Evolutionary conservation across 1,140 invertebrate genomes (phyloP), one percentile per base, ranked within the genome.

Genomic region (Lepidurus packardi): DNA sequence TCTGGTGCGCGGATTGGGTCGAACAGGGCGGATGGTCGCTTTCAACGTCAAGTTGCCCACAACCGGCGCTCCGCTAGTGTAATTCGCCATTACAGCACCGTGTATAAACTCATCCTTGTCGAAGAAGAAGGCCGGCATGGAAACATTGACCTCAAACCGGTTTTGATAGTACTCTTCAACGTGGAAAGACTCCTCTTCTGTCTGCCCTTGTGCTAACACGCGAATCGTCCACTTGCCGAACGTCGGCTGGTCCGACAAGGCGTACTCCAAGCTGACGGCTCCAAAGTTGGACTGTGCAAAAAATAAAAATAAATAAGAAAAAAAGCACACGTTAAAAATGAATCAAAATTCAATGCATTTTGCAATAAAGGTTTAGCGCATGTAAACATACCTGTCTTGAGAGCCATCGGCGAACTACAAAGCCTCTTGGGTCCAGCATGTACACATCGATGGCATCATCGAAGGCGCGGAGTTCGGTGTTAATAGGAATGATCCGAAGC

Each of bases 91-190:
- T 5, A 98, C 89, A 0, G 91, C 89, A 0, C 96, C 96, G 82
- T 90, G 87, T 80, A 98, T 90, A 82, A 88, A 94, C 5, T 87
- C 89, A 81, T 95, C 93, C 16, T 91, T 92, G 80, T 93, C 92
- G 83, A 96, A 92, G 84, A 98, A 93, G 83, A 96, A 97, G 1
- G 94, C 92, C 0, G 95, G 93, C 90, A 97, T 95, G 0, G 94
- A 97, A 0, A 98, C 94, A 85, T 98, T 98, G 0, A 98, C 95
- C 86, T 95, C 93, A 82, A 93, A 95, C 79, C 93, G 87, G 0
- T 93, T 94, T 84, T 96, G 94, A 87, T 97, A 97, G 85, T 96
- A 98, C 86, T 98, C 95, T 85, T 98, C 94, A 0, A 98, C 94
- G 5, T 90, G 84, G 84, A 98, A 97, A 10, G 88, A 89, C 73